Evolutionary conservation across 2,888 invertebrate species (phyloP).

Genomic region (Hirtodrosophila histrioides): DNA sequence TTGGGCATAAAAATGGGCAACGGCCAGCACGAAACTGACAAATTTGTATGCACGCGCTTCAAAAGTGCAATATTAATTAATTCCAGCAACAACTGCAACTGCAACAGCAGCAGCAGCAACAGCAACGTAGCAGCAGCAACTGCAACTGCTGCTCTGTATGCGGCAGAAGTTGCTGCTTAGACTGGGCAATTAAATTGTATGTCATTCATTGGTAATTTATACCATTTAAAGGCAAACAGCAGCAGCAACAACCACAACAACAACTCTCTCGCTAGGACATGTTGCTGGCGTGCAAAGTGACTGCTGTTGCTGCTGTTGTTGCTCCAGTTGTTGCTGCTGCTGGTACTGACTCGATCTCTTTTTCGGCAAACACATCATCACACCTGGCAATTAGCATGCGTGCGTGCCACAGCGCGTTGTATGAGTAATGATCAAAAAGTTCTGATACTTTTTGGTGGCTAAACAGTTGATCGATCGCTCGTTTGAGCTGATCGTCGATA

Average conservation of each 20-base stretch:
- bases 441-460: constrained; percentile 43
- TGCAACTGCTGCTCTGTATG: constrained; percentile 56
- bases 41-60: constrained; percentile 82
- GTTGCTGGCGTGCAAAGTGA: constrained; percentile 21
- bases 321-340: not conserved
- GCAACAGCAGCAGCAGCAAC: constrained; percentile 42
- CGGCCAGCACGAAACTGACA: constrained; percentile 71
- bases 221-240: constrained; percentile 80
- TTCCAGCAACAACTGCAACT: constrained; percentile 73
- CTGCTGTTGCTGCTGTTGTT: constrained; percentile 3
- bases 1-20: constrained; percentile 67
- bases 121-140: constrained; percentile 13
- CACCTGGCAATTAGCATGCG: constrained; percentile 66
- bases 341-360: constrained; percentile 3
- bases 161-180: constrained; percentile 67
- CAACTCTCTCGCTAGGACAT: constrained; percentile 43
- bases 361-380: constrained; percentile 33
- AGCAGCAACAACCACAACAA: constrained; percentile 21
- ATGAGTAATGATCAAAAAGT: constrained; percentile 50
- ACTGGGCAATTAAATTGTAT: constrained; percentile 83
- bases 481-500: constrained; percentile 78
- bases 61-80: constrained; percentile 81
- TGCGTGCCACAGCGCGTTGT: constrained; percentile 51
- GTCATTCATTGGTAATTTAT: constrained; percentile 84
- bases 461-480: constrained; percentile 64